These are phyloP conservation scores for Prosopocoilus inquinatus DNA, from an alignment of 2,888 invertebrate genomes.

Conservation along the genomic window DNA sequence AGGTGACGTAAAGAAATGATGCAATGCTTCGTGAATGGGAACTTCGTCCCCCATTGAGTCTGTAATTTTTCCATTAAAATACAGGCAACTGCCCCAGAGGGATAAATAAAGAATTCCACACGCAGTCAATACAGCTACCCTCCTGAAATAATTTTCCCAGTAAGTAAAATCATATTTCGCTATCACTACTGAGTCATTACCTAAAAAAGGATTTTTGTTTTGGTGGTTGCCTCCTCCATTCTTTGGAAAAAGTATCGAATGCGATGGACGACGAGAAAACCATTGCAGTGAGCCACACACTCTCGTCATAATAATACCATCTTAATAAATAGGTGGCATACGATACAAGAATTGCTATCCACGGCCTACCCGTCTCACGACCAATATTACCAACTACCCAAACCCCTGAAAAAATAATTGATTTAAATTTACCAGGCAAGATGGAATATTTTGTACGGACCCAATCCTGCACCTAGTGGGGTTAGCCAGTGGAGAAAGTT, in stretches of 20 bases:
- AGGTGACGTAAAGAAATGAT: conserved; percentile 87
- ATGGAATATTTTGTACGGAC: conserved; percentile 47
- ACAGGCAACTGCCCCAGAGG: conserved; percentile 76
- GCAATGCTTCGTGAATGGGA: conserved; percentile 81
- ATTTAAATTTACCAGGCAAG: not conserved
- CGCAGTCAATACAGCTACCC: conserved; percentile 59
- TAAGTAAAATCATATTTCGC: not conserved
- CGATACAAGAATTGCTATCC: conserved; percentile 68
- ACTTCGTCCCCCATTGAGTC: conserved; percentile 79
- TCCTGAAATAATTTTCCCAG: conserved; percentile 45
- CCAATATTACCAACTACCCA: conserved; percentile 92
- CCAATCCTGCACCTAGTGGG: conserved; percentile 70
- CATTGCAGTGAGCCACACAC: conserved; percentile 67
- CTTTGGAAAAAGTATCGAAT: conserved; percentile 75
- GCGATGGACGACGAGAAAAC: conserved; percentile 64
- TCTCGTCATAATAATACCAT: conserved; percentile 72
- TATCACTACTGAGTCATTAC: not conserved
- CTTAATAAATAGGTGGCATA: conserved; percentile 66
- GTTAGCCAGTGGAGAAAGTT: conserved; percentile 69
- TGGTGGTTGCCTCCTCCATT: conserved; percentile 71
- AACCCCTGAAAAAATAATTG: conserved; percentile 64
- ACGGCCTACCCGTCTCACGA: conserved; percentile 70
- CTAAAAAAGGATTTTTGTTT: conserved; percentile 42
- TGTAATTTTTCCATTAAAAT: conserved; percentile 83
- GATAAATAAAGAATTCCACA: conserved; percentile 69